phyloP scores from a whole-genome alignment of 2,113 vertebrate genomes.

The Neolamprologus kungweensis region DNA sequence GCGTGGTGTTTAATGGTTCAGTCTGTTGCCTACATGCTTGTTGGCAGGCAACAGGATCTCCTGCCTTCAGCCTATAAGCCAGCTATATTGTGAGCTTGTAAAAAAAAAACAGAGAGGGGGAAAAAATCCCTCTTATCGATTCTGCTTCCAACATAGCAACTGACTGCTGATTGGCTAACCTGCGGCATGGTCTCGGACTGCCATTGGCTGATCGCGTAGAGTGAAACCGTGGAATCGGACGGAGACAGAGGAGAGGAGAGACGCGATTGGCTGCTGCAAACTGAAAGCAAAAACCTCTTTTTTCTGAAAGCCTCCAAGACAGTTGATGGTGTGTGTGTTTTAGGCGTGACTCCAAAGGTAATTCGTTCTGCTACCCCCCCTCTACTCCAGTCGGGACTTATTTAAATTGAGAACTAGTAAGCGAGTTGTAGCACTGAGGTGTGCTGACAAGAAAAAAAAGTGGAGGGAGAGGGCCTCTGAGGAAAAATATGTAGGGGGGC shows the following conservation, averaged over 20 bases:
- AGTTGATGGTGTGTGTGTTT: conserved; percentile 53
- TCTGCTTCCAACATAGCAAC: conserved; percentile 70
- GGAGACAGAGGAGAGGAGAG: conserved; percentile 59
- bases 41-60: conserved; percentile 48
- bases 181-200: background rate
- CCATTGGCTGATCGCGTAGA: conserved; percentile 40
- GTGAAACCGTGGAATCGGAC: conserved; percentile 48
- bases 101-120: background rate
- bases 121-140: conserved; percentile 49
- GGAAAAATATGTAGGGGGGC: background rate
- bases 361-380: conserved; percentile 29
- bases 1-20: conserved; percentile 6
- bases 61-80: conserved; percentile 44
- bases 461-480: background rate
- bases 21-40: conserved; percentile 11
- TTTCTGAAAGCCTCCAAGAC: conserved; percentile 51
- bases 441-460: background rate
- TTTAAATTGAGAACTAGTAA: conserved; percentile 41
- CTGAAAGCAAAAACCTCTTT: conserved; percentile 61
- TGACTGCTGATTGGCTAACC: conserved; percentile 50
- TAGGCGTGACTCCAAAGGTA: conserved; percentile 65
- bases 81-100: conserved; percentile 46
- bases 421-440: background rate
- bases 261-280: conserved; percentile 55
- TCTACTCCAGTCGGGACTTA: background rate